Evolutionary conservation across 2,113 vertebrate genomes (phyloP).

Genomic region (Corapipo altera): DNA sequence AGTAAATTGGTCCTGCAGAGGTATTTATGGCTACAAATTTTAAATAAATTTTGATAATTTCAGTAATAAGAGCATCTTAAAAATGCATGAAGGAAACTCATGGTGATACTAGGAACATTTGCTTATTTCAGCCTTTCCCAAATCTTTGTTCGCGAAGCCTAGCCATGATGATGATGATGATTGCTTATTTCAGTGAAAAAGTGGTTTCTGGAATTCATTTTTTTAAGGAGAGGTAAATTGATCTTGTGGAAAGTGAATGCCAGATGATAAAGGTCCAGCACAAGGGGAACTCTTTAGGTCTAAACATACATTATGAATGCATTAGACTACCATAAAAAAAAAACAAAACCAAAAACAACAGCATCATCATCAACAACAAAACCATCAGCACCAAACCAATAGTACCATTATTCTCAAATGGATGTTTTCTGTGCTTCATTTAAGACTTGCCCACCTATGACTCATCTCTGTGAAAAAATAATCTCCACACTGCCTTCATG

Average conservation of each 20-base stretch:
- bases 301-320: not conserved
- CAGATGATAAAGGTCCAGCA: not conserved
- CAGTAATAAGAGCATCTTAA: not conserved
- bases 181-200: not conserved
- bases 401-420: not conserved
- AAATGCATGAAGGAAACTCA: not conserved
- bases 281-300: not conserved
- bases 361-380: no score
- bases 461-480: constrained; percentile 89
- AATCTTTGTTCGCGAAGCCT: no score
- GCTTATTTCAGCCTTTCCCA: not conserved
- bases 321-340: not conserved
- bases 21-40: not conserved
- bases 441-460: constrained; percentile 88
- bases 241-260: not conserved
- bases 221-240: not conserved
- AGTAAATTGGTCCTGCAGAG: not conserved
- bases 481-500: constrained; percentile 87
- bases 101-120: not conserved
- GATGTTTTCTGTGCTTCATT: not conserved
- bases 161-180: no score
- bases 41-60: not conserved
- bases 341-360: not conserved
- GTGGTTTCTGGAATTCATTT: not conserved
- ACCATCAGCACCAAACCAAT: no score